phyloP scores from a whole-genome alignment of 1,140 invertebrate species.

The Heliconius nattereri region DNA sequence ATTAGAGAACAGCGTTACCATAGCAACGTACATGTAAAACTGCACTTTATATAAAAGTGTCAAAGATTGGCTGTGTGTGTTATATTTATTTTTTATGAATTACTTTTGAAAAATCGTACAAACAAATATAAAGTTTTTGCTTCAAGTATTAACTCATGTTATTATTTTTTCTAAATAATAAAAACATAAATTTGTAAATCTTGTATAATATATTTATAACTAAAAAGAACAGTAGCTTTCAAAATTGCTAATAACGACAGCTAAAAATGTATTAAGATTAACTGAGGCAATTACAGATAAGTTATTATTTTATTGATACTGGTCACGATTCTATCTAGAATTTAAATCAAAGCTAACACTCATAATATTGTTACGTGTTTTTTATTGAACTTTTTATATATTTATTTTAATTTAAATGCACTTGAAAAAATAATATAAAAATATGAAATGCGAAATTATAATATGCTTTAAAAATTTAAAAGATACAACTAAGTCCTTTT shows the following conservation, averaged over 20 bases:
- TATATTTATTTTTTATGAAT: too few species aligned
- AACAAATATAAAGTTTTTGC: too few species aligned
- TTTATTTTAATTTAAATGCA: neutral
- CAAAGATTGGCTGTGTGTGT: too few species aligned
- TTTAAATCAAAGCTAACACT: neutral
- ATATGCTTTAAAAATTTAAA: too few species aligned
- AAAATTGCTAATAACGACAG: neutral
- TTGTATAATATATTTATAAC: neutral
- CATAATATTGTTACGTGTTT: neutral
- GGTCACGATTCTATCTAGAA: slow-evolving; percentile 1
- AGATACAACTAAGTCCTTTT: too few species aligned
- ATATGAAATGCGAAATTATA: neutral
- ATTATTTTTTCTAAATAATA: too few species aligned
- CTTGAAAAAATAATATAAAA: neutral
- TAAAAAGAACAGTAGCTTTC: neutral
- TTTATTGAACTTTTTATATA: neutral
- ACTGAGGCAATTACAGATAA: neutral
- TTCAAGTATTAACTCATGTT: too few species aligned
- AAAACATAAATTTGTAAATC: too few species aligned
- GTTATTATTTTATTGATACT: slow-evolving; percentile 3
- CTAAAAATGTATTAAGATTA: neutral
- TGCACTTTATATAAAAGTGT: too few species aligned
- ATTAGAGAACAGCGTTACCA: too few species aligned
- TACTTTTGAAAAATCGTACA: too few species aligned
- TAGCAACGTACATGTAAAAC: too few species aligned